These are phyloP conservation scores for Agrochola lychnidis DNA, from an alignment of 2,888 invertebrate species.

Conservation along the genomic window DNA sequence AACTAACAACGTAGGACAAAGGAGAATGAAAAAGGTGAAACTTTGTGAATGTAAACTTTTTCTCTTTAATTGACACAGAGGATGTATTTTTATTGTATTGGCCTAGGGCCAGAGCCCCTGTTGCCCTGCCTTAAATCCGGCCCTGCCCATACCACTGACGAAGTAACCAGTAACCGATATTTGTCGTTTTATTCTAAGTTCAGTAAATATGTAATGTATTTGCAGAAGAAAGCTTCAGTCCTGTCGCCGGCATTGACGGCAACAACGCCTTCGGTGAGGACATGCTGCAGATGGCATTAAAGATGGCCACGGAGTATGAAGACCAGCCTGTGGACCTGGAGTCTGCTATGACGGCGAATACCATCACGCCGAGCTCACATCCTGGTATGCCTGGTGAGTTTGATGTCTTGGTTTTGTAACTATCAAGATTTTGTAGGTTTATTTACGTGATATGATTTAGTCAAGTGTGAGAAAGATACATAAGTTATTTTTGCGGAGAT, in stretches of 20 bases:
- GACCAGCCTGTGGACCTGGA: conserved; percentile 96
- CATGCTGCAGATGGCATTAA: conserved; percentile 96
- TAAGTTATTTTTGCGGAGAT: neutral
- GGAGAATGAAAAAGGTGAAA: too few relatives aligned
- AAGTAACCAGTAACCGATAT: neutral
- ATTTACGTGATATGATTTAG: neutral
- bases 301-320: conserved; percentile 96
- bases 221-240: conserved; percentile 91
- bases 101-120: too few relatives aligned
- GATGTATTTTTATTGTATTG: too few relatives aligned
- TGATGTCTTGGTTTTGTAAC: neutral
- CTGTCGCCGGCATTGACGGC: conserved; percentile 91
- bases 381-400: conserved; percentile 88
- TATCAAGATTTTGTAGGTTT: neutral
- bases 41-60: too few relatives aligned
- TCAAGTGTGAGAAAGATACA: neutral
- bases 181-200: neutral
- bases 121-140: too few relatives aligned
- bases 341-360: conserved; percentile 94
- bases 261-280: conserved; percentile 94
- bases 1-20: too few relatives aligned
- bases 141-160: neutral
- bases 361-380: conserved; percentile 93
- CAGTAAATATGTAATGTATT: conserved; percentile 48
- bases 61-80: too few relatives aligned